A percentile compares a stretch with the other conserved stretches of the same genome.
phyloP scores from a whole-genome alignment of 2,113 vertebrate species.

The Epinephelus cyanopodus region DNA sequence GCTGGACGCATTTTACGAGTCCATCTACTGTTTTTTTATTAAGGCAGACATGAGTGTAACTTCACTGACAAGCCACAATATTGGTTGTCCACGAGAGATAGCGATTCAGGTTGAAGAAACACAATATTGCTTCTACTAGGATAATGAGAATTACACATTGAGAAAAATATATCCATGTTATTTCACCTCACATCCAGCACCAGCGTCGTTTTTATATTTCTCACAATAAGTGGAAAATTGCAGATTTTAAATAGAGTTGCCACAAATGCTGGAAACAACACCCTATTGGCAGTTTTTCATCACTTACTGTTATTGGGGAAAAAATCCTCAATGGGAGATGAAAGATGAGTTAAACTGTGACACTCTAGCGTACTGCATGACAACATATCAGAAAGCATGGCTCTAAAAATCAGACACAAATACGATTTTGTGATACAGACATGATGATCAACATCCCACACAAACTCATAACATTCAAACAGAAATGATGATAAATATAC shows the following conservation, averaged over 20 bases:
- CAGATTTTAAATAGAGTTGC: not conserved
- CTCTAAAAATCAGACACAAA: constrained; percentile 41
- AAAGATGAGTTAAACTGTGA: constrained; percentile 14
- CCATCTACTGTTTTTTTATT: constrained; percentile 35
- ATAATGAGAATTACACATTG: constrained; percentile 6
- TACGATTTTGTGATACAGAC: constrained; percentile 14
- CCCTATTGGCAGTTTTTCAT: not conserved
- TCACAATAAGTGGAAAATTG: constrained; percentile 6
- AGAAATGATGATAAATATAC: constrained; percentile 39
- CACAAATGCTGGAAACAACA: not conserved
- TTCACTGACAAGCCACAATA: constrained; percentile 51
- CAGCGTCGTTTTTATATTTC: not conserved
- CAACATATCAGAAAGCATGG: constrained; percentile 43
- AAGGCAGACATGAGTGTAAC: constrained; percentile 67
- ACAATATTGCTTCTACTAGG: constrained; percentile 47
- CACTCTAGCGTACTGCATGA: constrained; percentile 1
- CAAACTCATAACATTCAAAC: constrained; percentile 14
- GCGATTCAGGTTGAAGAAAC: constrained; percentile 50
- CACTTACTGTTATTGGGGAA: not conserved
- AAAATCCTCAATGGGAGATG: not conserved
- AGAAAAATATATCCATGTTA: not conserved
- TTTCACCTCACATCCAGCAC: constrained; percentile 22
- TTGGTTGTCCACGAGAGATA: constrained; percentile 42
- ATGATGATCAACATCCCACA: constrained; percentile 20
- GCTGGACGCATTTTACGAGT: constrained; percentile 14